Evolutionary conservation across 2,797 vertebrate genomes (phyloP), one percentile per base, ranked within the genome.

Genomic region (Sparidentex hasta): DNA sequence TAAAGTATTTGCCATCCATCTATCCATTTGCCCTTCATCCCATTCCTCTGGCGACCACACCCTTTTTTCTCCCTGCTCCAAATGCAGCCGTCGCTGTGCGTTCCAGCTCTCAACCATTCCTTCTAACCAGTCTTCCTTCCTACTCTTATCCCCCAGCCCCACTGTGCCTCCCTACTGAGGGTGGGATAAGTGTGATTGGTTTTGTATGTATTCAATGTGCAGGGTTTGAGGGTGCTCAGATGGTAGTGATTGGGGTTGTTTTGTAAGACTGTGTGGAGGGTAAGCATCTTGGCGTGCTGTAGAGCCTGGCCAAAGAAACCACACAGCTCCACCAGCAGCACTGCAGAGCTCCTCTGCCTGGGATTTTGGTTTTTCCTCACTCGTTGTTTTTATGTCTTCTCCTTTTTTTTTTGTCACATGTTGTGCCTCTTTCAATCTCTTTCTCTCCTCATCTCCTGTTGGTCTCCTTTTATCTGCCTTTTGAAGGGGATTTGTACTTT

Each of bases 221-320:
- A 76, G 87, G 71, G 78, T 91, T 88, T 90, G 84, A 87, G 88
- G 86, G 64, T 57, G 77, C 90, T 95, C 95, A 95, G 85, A 95
- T 95, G 95, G 92, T 92, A 94, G 92, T 95, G 90, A 95, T 95
- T 94, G 93, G 89, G 87, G 80, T 86, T 93, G 89, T 93, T 94
- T 93, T 92, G 89, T 84, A 85, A 88, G 78, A 85, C 91, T 92
- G 43, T 87, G 92, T 88, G 92, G 93, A 94, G 93, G 91, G 90
- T 91, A 92, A 86, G 90, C 90, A 94, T 94, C 89, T 74, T 93
- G 81, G 92, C 83, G 88, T 94, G 93, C 91, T 94, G 86, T 92
- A 94, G 91, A 87, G 85, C 90, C 84, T 55, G 83, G 87, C 89
- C 88, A 90, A 83, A 74, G 86, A 93, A 94, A 95, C 94, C 93